Conservation (phyloP, 2,113 vertebrate species). For the Nerophis lumbriciformis region DNA sequence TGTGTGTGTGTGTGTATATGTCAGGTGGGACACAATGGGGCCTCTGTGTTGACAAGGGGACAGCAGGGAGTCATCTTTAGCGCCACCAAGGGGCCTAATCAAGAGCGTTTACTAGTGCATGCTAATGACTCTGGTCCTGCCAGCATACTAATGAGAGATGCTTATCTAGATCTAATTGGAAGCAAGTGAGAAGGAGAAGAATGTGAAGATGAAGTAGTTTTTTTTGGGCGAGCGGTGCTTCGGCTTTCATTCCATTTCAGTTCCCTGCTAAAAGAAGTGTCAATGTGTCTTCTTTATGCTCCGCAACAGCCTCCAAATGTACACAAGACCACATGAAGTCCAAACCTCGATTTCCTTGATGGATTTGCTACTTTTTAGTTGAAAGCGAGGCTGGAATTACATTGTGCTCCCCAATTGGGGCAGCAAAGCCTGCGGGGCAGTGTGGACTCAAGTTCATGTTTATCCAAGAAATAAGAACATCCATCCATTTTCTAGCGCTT, state of each 20-base stretch:
- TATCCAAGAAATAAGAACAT: not conserved
- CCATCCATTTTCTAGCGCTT: too few species aligned
- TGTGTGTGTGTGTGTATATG: not conserved
- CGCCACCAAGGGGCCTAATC: conserved; percentile 30
- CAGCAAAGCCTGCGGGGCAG: conserved; percentile 12
- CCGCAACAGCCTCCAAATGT: too few species aligned
- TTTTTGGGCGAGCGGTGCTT: too few species aligned
- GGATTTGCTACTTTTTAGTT: not conserved
- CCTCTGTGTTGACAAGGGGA: conserved; percentile 16
- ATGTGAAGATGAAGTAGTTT: conserved; percentile 14
- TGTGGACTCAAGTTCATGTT: not conserved
- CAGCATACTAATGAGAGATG: conserved; percentile 21
- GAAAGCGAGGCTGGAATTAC: not conserved
- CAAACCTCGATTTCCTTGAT: not conserved
- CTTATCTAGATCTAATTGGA: conserved; percentile 1
- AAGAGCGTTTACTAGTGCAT: conserved; percentile 26
- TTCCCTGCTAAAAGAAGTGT: too few species aligned
- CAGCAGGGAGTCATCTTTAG: conserved; percentile 1
- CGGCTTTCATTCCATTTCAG: too few species aligned
- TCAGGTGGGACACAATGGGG: conserved; percentile 19
- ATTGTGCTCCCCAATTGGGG: conserved; percentile 10
- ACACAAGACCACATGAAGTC: too few species aligned
- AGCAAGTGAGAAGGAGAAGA: conserved; percentile 10
- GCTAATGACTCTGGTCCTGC: conserved; percentile 27
- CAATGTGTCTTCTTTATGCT: too few species aligned